Evolutionary conservation across 2,797 vertebrate genomes (phyloP).

Genomic region (Gorsachius magnificus): DNA sequence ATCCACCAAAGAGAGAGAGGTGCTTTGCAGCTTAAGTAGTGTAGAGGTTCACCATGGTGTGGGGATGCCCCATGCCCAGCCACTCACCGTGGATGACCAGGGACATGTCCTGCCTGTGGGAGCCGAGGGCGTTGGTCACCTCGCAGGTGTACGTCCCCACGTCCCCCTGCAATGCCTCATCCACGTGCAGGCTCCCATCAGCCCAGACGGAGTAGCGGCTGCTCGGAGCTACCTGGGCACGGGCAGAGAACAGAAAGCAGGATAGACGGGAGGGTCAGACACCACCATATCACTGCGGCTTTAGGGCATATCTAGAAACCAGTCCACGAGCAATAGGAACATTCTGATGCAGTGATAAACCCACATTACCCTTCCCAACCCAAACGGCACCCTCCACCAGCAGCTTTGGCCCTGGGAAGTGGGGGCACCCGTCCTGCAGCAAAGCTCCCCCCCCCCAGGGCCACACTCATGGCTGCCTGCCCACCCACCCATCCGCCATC

Average conservation of each 20-base stretch:
- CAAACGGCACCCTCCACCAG: not conserved
- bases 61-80: accelerated
- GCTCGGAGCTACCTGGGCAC: conserved; percentile 73
- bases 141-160: conserved; percentile 85
- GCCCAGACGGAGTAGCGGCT: conserved; percentile 75
- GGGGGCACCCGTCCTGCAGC: not conserved
- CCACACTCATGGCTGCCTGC: accelerated
- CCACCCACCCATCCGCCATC: not conserved
- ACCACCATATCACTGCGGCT: accelerated
- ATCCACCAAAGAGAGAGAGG: accelerated
- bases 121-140: conserved; percentile 84
- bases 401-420: accelerated
- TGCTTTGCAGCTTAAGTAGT: not conserved
- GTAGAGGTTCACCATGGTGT: accelerated
- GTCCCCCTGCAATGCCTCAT: conserved; percentile 74
- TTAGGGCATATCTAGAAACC: not conserved
- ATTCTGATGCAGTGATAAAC: not conserved
- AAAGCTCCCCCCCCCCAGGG: accelerated
- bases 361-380: accelerated
- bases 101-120: conserved; percentile 76
- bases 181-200: conserved; percentile 87
- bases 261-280: accelerated
- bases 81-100: conserved; percentile 85
- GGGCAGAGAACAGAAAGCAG: not conserved
- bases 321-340: not conserved